Conservation (phyloP, 2,797 vertebrate species). For the Diplodus sargus region DNA sequence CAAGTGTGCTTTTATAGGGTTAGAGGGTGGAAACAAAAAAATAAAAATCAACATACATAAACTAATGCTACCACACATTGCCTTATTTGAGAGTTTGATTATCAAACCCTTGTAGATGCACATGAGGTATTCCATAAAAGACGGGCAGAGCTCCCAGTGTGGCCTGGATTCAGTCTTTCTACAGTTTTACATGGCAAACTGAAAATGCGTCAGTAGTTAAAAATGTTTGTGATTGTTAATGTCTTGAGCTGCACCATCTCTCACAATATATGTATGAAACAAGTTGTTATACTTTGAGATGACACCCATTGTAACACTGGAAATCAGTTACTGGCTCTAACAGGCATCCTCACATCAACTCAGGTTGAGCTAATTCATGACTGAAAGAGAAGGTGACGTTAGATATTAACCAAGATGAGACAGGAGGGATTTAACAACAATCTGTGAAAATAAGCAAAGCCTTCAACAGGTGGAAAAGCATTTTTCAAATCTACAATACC, state of each 20-base stretch:
- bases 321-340: neutral
- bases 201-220: neutral
- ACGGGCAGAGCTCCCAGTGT: neutral
- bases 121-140: neutral
- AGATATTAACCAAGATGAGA: neutral
- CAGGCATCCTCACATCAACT: neutral
- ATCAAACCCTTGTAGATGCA: neutral
- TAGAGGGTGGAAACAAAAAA: conserved; percentile 64
- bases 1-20: conserved; percentile 71
- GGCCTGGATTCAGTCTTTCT: neutral
- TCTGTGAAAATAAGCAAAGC: too few relatives aligned
- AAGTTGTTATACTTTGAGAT: neutral
- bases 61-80: conserved; percentile 53
- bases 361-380: neutral
- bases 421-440: neutral
- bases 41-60: conserved; percentile 41
- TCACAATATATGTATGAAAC: neutral
- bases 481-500: too few relatives aligned
- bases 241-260: neutral
- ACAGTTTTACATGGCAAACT: neutral
- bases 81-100: conserved; percentile 14
- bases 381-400: neutral
- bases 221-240: neutral
- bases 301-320: neutral
- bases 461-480: too few relatives aligned